Percentiles rank a stretch among this genome's conserved stretches.
phyloP scores from a whole-genome alignment of 2,113 vertebrate species.

The Oreochromis tanganicae region DNA sequence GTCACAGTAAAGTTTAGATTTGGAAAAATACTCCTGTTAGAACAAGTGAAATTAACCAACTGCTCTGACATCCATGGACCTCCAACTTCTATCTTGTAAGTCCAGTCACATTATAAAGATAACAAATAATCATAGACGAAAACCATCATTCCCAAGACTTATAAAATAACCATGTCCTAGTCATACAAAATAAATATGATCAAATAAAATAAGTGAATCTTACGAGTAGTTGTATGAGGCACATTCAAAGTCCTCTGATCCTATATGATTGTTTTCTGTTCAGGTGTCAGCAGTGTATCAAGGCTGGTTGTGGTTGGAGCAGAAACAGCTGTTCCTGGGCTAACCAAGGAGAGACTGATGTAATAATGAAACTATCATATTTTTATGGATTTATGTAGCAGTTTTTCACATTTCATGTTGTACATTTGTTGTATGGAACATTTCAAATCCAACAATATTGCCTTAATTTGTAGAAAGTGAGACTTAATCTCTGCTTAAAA shows the following conservation, averaged over 20 bases:
- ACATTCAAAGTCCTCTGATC: neutral
- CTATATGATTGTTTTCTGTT: slow-evolving; percentile 1
- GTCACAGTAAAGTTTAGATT: neutral
- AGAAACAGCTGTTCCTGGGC: neutral
- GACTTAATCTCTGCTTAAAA: neutral
- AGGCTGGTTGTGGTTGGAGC: slow-evolving; percentile 32
- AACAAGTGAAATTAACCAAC: neutral
- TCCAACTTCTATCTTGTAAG: neutral
- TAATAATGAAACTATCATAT: neutral
- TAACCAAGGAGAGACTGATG: neutral
- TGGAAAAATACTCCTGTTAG: neutral
- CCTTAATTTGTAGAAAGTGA: neutral
- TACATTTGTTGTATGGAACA: neutral
- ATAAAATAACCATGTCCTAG: neutral
- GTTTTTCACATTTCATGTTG: neutral
- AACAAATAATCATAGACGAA: neutral
- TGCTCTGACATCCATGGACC: neutral
- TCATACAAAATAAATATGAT: neutral
- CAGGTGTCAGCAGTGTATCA: slow-evolving; percentile 43
- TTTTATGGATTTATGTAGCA: neutral
- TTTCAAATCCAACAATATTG: neutral
- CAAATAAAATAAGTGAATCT: neutral
- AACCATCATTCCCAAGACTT: neutral
- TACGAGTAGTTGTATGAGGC: neutral
- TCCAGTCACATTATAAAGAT: neutral